Evolutionary conservation across 2,888 invertebrate genomes (phyloP).

Genomic region (Caenorhabditis sp.): DNA sequence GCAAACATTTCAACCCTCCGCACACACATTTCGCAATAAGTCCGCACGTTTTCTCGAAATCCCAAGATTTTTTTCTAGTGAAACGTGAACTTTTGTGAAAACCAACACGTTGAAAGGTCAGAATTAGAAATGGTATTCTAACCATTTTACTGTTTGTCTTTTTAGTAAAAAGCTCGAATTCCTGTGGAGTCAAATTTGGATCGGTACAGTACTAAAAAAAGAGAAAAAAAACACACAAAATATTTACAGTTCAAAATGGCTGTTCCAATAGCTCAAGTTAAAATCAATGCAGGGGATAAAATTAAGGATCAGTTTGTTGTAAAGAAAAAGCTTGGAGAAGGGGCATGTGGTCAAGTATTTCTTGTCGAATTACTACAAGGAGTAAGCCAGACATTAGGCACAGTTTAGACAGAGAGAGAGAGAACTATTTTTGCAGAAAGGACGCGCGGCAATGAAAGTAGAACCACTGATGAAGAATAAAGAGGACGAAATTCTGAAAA

Average conservation of each 20-base stretch:
- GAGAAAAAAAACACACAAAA: background rate
- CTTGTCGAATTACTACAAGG: constrained; percentile 33
- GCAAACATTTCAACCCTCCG: background rate
- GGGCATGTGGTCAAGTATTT: constrained; percentile 56
- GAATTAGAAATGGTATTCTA: background rate
- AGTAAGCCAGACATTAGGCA: background rate
- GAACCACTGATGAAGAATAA: constrained; percentile 58
- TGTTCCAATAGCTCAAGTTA: constrained; percentile 48
- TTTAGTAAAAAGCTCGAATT: background rate
- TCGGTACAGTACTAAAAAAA: background rate
- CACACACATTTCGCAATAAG: background rate
- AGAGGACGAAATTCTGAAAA: constrained; percentile 66
- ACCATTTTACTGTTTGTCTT: background rate
- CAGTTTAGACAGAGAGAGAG: too few species aligned
- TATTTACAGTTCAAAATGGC: constrained; percentile 32
- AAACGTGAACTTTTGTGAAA: too few species aligned
- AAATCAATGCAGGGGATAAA: constrained; percentile 49
- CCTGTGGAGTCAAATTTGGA: background rate
- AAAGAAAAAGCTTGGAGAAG: constrained; percentile 63
- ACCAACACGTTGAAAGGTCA: too few species aligned
- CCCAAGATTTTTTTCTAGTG: too few species aligned
- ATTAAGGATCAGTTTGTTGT: constrained; percentile 48
- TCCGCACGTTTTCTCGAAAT: background rate
- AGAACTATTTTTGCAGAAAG: constrained; percentile 12
- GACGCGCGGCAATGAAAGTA: constrained; percentile 59